These are phyloP conservation scores for Seira musarum DNA, from an alignment of 2,888 invertebrate genomes.

Conservation along the genomic window DNA sequence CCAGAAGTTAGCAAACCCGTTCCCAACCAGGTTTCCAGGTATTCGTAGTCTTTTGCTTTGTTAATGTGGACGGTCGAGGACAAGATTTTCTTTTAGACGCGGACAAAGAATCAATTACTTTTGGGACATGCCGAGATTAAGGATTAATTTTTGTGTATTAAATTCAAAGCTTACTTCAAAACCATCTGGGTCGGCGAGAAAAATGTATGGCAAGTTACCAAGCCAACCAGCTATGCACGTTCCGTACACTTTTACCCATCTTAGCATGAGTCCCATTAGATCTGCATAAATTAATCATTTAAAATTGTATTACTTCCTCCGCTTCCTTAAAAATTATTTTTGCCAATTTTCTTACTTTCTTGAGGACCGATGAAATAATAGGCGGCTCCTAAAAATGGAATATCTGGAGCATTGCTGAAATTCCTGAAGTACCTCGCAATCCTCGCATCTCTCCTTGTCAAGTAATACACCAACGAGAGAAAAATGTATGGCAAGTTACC, in stretches of 20 bases:
- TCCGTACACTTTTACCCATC: slow-evolving; percentile 30
- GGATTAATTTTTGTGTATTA: too few species aligned
- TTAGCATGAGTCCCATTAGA: not conserved
- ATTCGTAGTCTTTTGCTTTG: slow-evolving; percentile 46
- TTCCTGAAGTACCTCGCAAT: slow-evolving; percentile 27
- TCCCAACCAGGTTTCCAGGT: slow-evolving; percentile 43
- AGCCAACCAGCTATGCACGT: slow-evolving; percentile 33
- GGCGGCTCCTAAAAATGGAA: slow-evolving; percentile 44
- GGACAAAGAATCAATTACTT: too few species aligned
- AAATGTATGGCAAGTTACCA: slow-evolving; percentile 38
- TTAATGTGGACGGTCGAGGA: slow-evolving; percentile 46
- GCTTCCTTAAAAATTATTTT: not conserved
- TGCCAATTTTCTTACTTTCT: slow-evolving; percentile 32
- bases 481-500: slow-evolving; percentile 36
- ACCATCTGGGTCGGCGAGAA: slow-evolving; percentile 2
- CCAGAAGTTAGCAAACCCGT: slow-evolving; percentile 55
- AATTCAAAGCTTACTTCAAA: slow-evolving; percentile 46
- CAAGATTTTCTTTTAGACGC: slow-evolving; percentile 61
- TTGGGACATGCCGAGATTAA: too few species aligned
- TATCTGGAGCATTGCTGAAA: slow-evolving; percentile 13
- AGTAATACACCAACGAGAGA: slow-evolving; percentile 6
- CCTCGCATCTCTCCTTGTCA: slow-evolving; percentile 19
- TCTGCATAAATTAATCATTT: slow-evolving; percentile 23
- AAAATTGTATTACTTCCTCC: not conserved
- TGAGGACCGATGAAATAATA: slow-evolving; percentile 38